Evolutionary conservation across 92 coral and sea anemone genomes (phyloP).

Genomic region (Umimayanthus chanpuru): DNA sequence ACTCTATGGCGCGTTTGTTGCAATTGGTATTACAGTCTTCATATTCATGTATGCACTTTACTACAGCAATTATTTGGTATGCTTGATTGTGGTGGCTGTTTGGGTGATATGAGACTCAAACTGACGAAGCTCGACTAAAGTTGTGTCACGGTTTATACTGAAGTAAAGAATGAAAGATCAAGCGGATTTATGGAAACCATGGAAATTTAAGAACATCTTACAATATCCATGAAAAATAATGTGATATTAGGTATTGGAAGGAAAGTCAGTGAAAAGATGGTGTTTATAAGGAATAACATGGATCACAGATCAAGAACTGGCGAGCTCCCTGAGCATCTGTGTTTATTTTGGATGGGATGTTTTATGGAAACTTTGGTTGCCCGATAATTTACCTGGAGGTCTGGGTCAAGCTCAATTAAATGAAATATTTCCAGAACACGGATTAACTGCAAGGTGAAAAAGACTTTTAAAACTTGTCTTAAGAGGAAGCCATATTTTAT

Average conservation of each 20-base stretch:
- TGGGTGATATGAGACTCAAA: conserved; percentile 61
- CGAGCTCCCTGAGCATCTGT: neutral
- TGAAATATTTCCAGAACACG: neutral
- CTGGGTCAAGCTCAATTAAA: neutral
- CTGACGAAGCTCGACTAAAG: neutral
- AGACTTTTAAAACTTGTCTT: neutral
- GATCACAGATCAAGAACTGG: neutral
- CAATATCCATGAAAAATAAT: neutral
- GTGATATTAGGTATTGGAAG: too few relatives aligned
- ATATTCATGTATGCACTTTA: conserved; percentile 78
- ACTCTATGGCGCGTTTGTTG: conserved; percentile 71
- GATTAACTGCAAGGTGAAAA: neutral
- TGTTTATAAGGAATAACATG: neutral
- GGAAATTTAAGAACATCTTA: neutral
- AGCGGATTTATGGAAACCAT: neutral
- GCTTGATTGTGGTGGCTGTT: conserved; percentile 84
- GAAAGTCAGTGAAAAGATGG: neutral
- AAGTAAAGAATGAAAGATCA: neutral
- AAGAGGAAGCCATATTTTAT: neutral
- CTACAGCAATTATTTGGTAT: conserved; percentile 87
- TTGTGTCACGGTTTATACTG: neutral
- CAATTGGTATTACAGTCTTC: conserved; percentile 75
- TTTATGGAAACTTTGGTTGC: too few relatives aligned
- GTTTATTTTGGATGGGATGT: conserved; percentile 17
- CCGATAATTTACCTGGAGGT: neutral